Base-by-base conservation (phyloP, 2,888 invertebrate genomes). In the Physocephala rufipes region DNA sequence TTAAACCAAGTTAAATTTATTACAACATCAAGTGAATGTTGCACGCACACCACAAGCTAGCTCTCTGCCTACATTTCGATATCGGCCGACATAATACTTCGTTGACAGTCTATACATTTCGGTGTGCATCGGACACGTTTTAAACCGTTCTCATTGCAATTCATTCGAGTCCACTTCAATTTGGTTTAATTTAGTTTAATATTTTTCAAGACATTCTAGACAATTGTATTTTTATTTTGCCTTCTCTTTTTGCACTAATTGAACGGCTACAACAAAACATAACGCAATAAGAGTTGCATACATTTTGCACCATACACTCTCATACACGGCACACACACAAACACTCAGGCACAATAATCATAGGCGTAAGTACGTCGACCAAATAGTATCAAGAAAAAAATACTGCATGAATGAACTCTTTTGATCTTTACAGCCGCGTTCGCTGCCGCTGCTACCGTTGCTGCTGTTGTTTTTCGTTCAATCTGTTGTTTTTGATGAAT, bases 321-420 rank as follows among this genome's bases (percentile, higher is more conserved):
- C n/a, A n/a, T n/a, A n/a, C 19, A 55, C 24, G 55, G 19, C 16
- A 58, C n/a, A n/a, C n/a, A 43, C 26, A 30, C 58, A 58, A 7
- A 28, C 28, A 58, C 58, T 45, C 58, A 67, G n/a, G 28, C 19
- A 49, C 68, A 68, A 36, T 21, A 68, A 51, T 62, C 26, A 24
- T 16, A 51, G 21, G 13, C 24, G 45, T 12, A 19, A 26, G 28
- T 1, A 58, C 24, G 16, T n/a, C n/a, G n/a, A n/a, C n/a, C n/a
- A n/a, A n/a, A n/a, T n/a, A n/a, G n/a, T n/a, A n/a, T n/a, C n/a
- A n/a, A n/a, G n/a, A n/a, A 7, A 58, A 26, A 24, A 24, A 55
- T 24, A 53, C 36, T 36, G 53, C 51, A 68, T 68, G 68, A 68
- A 68, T 68, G 68, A 68, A 61, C 68, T 68, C 68, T 68, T 68